These are phyloP conservation scores for Octonoba sinensis DNA, from an alignment of 2,888 invertebrate genomes.

Conservation along the genomic window DNA sequence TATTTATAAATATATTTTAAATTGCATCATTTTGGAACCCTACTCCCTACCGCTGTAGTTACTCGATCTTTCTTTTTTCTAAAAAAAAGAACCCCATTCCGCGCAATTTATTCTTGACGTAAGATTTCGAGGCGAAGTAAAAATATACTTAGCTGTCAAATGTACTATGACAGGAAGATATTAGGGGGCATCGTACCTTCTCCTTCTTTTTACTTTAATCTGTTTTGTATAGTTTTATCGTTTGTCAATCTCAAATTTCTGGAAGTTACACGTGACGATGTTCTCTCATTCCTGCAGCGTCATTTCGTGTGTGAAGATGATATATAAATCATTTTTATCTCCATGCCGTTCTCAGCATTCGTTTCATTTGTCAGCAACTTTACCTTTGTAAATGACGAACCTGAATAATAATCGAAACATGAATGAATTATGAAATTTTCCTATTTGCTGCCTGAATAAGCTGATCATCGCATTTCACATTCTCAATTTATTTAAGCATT, in stretches of 20 bases:
- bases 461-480: too few relatives aligned
- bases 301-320: slow-evolving; percentile 37
- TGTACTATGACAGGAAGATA: too few relatives aligned
- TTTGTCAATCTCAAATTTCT: slow-evolving; percentile 45
- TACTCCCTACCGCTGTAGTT: not conserved
- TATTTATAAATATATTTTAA: too few relatives aligned
- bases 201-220: too few relatives aligned
- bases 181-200: too few relatives aligned
- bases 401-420: too few relatives aligned
- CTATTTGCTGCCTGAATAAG: too few relatives aligned
- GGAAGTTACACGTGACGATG: slow-evolving; percentile 53
- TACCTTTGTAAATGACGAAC: not conserved
- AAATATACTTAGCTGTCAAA: not conserved
- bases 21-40: too few relatives aligned
- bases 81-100: not conserved
- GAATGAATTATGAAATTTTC: too few relatives aligned
- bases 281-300: slow-evolving; percentile 35
- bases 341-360: not conserved
- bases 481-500: too few relatives aligned
- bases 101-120: slow-evolving; percentile 1
- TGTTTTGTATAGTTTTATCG: slow-evolving; percentile 9
- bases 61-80: not conserved
- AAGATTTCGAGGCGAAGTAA: not conserved
- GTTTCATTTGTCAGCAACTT: not conserved
- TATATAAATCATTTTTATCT: slow-evolving; percentile 42